Base-by-base conservation (phyloP, 1,140 invertebrate species). In the Phenacoccus solenopsis region DNA sequence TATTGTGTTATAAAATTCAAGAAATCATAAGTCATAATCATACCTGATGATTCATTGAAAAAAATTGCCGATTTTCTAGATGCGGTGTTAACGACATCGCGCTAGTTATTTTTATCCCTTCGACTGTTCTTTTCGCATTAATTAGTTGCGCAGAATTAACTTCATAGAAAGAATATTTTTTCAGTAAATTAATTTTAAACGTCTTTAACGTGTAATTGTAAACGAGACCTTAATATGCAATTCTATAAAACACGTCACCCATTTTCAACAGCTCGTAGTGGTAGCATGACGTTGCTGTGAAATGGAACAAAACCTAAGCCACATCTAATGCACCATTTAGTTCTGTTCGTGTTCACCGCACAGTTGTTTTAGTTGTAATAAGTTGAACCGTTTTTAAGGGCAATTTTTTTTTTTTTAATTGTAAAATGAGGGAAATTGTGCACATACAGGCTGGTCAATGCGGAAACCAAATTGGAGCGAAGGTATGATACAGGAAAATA, bases 391-490 rank as follows among this genome's bases (percentile, higher is more conserved):
- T 49, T 64, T 64, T 64, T 24, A 3, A 4, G 10, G 22, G 59
- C 25, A 10, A 5, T 24, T 25, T 24, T 64, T 64, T 25, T 25
- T 22, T 24, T 1, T 24, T 16, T 24, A 64, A 25, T 64, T 24
- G 13, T 27, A 27, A 64, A 27, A 96, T 96, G 93, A 87, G 93
- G 80, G 93, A 96, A 87, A 96, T 96, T 75, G 90, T 95, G 61
- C 92, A 95, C 77, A 83, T 96, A 69, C 93, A 96, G 80, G 90
- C 88, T 71, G 93, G 93, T 68, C 93, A 95, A 78, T 96, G 93
- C 79, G 93, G 93, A 70, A 96, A 96, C 81, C 92, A 95, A 81
- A 95, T 96, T 77, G 93, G 93, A 76, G 89, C 91, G 61, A 96
- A 94, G 88, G 91, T 93, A 64, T 10, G 38, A 32, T 32, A 7